Evolutionary conservation across 2,797 vertebrate genomes (phyloP), one percentile per base, ranked within the genome.

Genomic region (Hylomyscus alleni): DNA sequence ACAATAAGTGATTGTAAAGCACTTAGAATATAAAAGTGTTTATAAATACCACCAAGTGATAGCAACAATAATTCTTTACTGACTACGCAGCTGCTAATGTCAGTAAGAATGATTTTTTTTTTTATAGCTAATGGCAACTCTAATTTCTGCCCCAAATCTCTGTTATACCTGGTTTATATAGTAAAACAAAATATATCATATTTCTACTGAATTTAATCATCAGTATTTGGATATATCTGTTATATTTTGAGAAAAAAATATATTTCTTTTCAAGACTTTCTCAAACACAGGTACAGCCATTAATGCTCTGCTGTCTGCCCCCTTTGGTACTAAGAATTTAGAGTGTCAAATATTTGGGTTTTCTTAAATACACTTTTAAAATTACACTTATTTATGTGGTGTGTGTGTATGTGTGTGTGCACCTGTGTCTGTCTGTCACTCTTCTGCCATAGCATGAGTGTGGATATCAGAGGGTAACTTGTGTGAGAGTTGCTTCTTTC

Each of bases 1-100:
- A 98, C 97, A 98, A 98, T 97, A 97, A 98, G 97, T 97, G 97
- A 98, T 97, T 97, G 94, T 98, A 98, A 98, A 97, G 95, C 94
- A 98, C 97, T 97, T 97, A 96, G 96, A 97, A 97, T 97, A 97
- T 97, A 97, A 97, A 97, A 98, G 96, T 97, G 97, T 98, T 98
- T 97, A 97, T 98, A 98, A 98, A 98, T 98, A 97, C 93, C 78
- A 97, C 93, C 95, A 96, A 93, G 94, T 95, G 95, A 97, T 94
- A 97, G 95, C 96, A 96, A 97, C 95, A 97, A 95, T 97, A 97
- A 97, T 97, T 96, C 96, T 97, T 97, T 96, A 97, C 90, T 95
- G 91, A 97, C 97, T 97, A 92, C 95, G 97, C 95, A 98, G 97
- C 97, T 98, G 97, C 69, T 97, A 95, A 97, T 97, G 96, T 97